Evolutionary conservation across 2,113 vertebrate genomes (phyloP).

Genomic region (Ophthalmolycus amberensis): DNA sequence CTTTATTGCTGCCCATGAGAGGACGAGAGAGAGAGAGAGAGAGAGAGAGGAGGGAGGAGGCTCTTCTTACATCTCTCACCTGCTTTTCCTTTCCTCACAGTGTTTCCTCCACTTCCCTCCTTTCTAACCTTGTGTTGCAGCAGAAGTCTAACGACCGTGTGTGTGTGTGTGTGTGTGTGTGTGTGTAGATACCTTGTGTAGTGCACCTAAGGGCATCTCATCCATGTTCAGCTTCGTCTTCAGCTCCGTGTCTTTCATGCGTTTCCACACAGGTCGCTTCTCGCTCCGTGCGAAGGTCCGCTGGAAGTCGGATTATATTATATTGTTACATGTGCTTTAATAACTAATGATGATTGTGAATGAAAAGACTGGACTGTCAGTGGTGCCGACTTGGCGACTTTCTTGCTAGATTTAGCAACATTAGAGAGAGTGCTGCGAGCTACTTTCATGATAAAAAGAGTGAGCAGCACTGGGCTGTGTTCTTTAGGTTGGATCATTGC

Average conservation of each 20-base stretch:
- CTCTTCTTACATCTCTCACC: conserved; percentile 27
- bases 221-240: conserved; percentile 85
- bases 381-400: too few relatives aligned
- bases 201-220: conserved; percentile 87
- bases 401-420: too few relatives aligned
- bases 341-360: neutral
- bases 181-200: conserved; percentile 88
- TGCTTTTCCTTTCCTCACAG: neutral
- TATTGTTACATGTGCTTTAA: neutral
- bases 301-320: conserved; percentile 72
- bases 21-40: conserved; percentile 17
- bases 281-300: conserved; percentile 79
- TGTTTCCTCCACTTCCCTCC: conserved; percentile 17
- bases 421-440: too few relatives aligned
- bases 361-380: too few relatives aligned
- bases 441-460: too few relatives aligned
- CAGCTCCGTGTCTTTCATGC: conserved; percentile 84
- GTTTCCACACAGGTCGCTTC: conserved; percentile 84
- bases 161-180: conserved; percentile 37
- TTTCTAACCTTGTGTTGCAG: conserved; percentile 8
- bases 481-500: too few relatives aligned
- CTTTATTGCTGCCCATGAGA: conserved; percentile 68
- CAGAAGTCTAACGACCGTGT: conserved; percentile 6
- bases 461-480: too few relatives aligned
- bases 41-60: conserved; percentile 23